Conservation (phyloP, 2,888 invertebrate genomes). For the Osmoderma eremita region DNA sequence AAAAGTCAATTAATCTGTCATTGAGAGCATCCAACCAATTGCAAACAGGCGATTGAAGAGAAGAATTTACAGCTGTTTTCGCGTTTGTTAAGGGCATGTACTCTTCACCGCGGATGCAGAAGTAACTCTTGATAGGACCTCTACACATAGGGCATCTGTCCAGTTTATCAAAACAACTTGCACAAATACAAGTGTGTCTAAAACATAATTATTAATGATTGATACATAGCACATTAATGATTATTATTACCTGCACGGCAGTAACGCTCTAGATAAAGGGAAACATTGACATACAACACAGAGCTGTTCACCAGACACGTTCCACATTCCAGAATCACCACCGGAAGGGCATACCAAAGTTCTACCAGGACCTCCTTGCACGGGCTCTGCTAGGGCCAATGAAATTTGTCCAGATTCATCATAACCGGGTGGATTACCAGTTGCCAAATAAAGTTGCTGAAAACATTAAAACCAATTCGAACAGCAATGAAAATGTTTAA, state of each 20-base stretch:
- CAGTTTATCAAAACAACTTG: conserved; percentile 80
- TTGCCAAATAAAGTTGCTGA: conserved; percentile 83
- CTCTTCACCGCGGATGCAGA: conserved; percentile 82
- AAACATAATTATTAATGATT: conserved; percentile 46
- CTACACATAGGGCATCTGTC: conserved; percentile 90
- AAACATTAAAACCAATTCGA: conserved; percentile 43
- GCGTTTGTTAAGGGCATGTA: conserved; percentile 70
- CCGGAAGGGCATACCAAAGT: conserved; percentile 59
- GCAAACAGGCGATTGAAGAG: conserved; percentile 61
- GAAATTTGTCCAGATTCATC: conserved; percentile 66
- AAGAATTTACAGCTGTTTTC: conserved; percentile 50
- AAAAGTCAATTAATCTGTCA: conserved; percentile 77
- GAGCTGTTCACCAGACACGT: conserved; percentile 69
- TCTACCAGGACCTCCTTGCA: conserved; percentile 60
- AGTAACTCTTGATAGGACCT: conserved; percentile 83
- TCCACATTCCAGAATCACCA: conserved; percentile 67
- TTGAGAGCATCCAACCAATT: conserved; percentile 73
- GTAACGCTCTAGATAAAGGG: conserved; percentile 79
- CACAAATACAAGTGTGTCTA: conserved; percentile 86
- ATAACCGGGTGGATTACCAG: conserved; percentile 71
- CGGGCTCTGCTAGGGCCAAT: conserved; percentile 68
- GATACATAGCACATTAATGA: conserved; percentile 21
- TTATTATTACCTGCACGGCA: conserved; percentile 73
- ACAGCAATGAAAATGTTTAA: conserved; percentile 7
- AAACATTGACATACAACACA: conserved; percentile 87